Base-by-base conservation (phyloP, 1,140 invertebrate species). In the Cotesia glomerata region DNA sequence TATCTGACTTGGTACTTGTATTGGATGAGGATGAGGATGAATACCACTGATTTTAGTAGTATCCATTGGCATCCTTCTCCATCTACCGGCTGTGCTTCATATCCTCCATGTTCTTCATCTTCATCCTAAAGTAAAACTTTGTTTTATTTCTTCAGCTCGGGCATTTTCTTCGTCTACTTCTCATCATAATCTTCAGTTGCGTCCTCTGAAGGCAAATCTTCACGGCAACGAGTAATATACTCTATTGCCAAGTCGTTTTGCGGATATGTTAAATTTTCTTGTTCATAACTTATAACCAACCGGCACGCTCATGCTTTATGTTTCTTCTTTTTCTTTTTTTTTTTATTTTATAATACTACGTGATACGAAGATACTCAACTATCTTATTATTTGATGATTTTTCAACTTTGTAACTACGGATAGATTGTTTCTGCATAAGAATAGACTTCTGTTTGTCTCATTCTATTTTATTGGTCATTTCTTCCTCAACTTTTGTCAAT, bases 241-340 rank as follows among this genome's bases (percentile, higher is more conserved):
- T 66, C 72, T 74, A 39, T 39, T 39, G 39, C 39, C 39, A 39
- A 39, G 7, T 74, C 69, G 67, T 74, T 74, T 74, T 74, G 56
- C 54, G 61, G 68, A 49, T 62, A 54, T 54, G 51, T 54, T 14
- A 54, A 54, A 54, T 54, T 54, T 16, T 54, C 13, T n/a, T 54
- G 14, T 16, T 54, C 51, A 54, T 7, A 16, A 14, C 13, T 16
- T 5, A 14, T 16, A 54, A 54, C 8, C 13, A 54, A 14, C 5
- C 39, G 39, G 39, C 39, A 39, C 39, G 39, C 39, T 39, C 39
- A 39, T 39, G 39, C 11, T 39, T 39, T 39, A 39, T 39, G 39
- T 39, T 39, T 26, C 0, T 26, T 26, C 18, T 26, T 26, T 26
- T 26, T 26, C 2, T 26, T 26, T 26, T 26, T 26, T 54, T 54